Evolutionary conservation across 2,888 invertebrate genomes (phyloP), one percentile per base, ranked within the genome.

Genomic region (Amiota minor): DNA sequence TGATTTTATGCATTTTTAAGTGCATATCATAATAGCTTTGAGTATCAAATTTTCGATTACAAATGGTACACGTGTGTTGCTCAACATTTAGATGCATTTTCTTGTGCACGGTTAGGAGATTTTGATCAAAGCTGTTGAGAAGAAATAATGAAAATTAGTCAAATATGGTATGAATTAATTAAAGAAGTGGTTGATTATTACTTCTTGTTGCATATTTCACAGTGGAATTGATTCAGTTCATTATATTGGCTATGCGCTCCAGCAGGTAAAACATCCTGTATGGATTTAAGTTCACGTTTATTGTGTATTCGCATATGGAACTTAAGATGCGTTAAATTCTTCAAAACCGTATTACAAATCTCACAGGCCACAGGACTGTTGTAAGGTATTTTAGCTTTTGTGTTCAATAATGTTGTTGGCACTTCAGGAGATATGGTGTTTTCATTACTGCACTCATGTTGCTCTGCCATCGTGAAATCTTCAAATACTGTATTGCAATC

Each of bases 231-330:
- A 75, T 87, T 82, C 9, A 89, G 86, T 68, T 84, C 86, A 46
- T 83, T 85, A 59, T 84, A 85, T 74, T 88, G 87, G 20, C 81
- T 88, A 67, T 87, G 85, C 1, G 87, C 82, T 0, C 86, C 89
- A 35, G 85, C 80, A 0, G 89, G 88, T 65, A 89, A 76, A 0
- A 88, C 89, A 12, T 89, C 88, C 56, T 87, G 86, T 59, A 89
- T 88, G 1, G 87, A 80, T 56, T 88, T 68, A 20, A 53, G 47
- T 23, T 93, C 92, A 8, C 93, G 91, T 4, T 94, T 94, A 50
- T 93, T 93, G 80, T 95, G 95, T 92, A 95, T 95, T 76, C 94
- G 91, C 80, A 92, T 92, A 85, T 95, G 95, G 65, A 95, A 89
- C 86, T 88, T 89, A 0, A 89, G 86, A 78, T 91, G 91, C 83